Base-by-base conservation (phyloP, 2,113 vertebrate genomes). In the Pteruthius melanotis region DNA sequence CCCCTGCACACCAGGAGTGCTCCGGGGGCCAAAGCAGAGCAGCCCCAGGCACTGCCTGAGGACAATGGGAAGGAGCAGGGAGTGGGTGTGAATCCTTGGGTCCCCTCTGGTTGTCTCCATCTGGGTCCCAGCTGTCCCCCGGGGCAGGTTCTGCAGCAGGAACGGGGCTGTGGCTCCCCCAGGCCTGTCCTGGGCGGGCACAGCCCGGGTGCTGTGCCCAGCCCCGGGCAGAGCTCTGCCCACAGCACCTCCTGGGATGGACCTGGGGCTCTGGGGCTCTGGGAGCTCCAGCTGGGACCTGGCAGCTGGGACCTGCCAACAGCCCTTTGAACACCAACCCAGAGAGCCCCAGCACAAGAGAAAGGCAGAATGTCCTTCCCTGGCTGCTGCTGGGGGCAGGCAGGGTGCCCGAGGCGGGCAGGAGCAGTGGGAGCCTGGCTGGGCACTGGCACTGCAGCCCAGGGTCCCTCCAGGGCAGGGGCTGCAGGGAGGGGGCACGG, bases 71-170 rank as follows among this genome's bases (percentile, higher is more conserved):
- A 44, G 33, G 70, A 42, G 10, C 28, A 6, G 0, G 1, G 31
- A 11, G 22, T 2, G 16, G 20, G 8, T 23, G 10, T 5, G 10
- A 49, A 27, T 13, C 20, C 44, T n/a, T 31, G 20, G 12, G 5
- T 54, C 17, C 45, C 7, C 72, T 52, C 40, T 39, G 59, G 37
- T 2, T 66, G 5, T 3, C 1, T 49, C 64, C 40, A 20, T 35
- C 42, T 39, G 7, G 0, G n/a, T 65, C 22, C 10, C 47, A 49
- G 66, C 23, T 0, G 0, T 15, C 30, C 17, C 3, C n/a, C 2
- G 5, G 24, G 47, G 66, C 56, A 11, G 18, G 14, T 65, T n/a
- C 35, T 23, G 16, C 5, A 13, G 74, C 20, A 17, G 15, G 2
- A 33, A 23, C n/a, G 7, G 3, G 35, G 31, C 21, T 10, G 40